Percentiles rank a stretch among this genome's conserved stretches.
Evolutionary conservation across 2,888 invertebrate genomes (phyloP).

Genomic region (Folsomia candida): DNA sequence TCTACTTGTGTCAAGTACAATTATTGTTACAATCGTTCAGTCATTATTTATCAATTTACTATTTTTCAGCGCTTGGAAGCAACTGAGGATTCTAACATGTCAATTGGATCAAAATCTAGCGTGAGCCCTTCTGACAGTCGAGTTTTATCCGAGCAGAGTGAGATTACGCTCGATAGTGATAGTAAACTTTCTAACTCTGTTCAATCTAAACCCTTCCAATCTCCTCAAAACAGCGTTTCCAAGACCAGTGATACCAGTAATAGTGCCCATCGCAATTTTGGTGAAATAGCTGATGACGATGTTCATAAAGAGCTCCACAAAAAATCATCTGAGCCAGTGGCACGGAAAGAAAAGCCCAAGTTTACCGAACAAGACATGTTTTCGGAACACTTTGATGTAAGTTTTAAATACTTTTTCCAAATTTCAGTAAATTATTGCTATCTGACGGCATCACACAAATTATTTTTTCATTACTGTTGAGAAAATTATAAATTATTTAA

Average conservation of each 20-base stretch:
- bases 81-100: constrained; percentile 61
- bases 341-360: constrained; percentile 67
- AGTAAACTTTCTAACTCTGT: constrained; percentile 50
- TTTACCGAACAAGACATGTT: constrained; percentile 89
- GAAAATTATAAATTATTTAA: constrained; percentile 4
- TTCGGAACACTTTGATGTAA: constrained; percentile 69
- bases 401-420: no score
- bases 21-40: no score
- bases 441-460: no score
- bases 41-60: not conserved
- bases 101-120: constrained; percentile 44
- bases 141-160: constrained; percentile 50
- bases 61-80: constrained; percentile 59
- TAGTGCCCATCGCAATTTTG: not conserved
- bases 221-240: constrained; percentile 48
- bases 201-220: constrained; percentile 50
- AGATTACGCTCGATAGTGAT: constrained; percentile 51
- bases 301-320: not conserved
- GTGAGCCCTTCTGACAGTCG: constrained; percentile 41
- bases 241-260: constrained; percentile 23
- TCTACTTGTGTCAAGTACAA: no score
- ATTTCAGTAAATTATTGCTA: no score
- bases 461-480: constrained; percentile 20
- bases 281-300: not conserved
- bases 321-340: not conserved